phyloP scores from a whole-genome alignment of 2,888 invertebrate species.

The Acholoe squamosa region DNA sequence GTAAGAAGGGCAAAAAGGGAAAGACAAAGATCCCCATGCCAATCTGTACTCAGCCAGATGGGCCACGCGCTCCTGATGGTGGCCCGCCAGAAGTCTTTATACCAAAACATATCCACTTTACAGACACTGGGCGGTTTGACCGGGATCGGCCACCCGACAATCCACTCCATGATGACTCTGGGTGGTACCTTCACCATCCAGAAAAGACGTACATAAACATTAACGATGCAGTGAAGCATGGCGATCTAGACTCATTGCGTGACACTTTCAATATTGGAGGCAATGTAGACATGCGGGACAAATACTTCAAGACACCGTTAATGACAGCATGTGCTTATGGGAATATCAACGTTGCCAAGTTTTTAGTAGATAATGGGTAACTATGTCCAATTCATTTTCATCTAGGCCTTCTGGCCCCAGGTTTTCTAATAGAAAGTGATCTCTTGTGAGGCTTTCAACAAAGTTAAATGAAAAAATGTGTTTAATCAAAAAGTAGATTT shows the following conservation, averaged over 20 bases:
- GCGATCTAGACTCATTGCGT: constrained; percentile 81
- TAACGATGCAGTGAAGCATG: constrained; percentile 81
- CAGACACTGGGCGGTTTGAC: constrained; percentile 81
- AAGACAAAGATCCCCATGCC: constrained; percentile 83
- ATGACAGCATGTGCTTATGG: constrained; percentile 81
- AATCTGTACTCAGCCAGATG: constrained; percentile 81
- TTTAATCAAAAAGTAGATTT: too few species aligned
- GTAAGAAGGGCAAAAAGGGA: constrained; percentile 76
- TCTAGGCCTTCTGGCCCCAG: too few species aligned
- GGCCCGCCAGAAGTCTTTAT: constrained; percentile 82
- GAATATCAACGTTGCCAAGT: constrained; percentile 80
- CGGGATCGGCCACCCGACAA: constrained; percentile 81
- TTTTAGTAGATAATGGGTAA: constrained; percentile 82
- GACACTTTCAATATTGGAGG: constrained; percentile 78
- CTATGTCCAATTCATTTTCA: too few species aligned
- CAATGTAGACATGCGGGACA: constrained; percentile 81
- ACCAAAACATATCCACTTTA: constrained; percentile 80
- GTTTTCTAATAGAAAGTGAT: too few species aligned
- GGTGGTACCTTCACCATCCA: constrained; percentile 82
- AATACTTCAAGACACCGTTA: constrained; percentile 83
- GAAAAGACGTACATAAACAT: constrained; percentile 81
- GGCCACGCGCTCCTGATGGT: constrained; percentile 79
- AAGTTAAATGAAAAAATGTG: too few species aligned
- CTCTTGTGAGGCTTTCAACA: too few species aligned
- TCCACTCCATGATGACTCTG: constrained; percentile 82